Evolutionary conservation across 2,888 invertebrate genomes (phyloP).

Genomic region (Phrixothrix hirtus): DNA sequence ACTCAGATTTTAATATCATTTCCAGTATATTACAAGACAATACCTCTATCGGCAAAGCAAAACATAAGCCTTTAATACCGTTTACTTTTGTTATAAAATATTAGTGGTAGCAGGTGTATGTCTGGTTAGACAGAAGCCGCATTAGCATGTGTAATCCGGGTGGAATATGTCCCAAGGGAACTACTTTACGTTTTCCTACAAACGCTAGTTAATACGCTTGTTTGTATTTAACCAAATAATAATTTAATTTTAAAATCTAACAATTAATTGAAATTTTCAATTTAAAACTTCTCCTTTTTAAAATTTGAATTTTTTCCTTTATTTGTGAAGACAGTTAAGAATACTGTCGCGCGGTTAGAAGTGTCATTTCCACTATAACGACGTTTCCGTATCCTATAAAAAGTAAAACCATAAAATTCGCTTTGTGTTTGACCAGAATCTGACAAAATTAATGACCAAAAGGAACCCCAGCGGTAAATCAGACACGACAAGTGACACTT

Average conservation of each 20-base stretch:
- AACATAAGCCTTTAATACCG: slow-evolving; percentile 19
- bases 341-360: no score
- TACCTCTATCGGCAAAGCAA: slow-evolving; percentile 9
- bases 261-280: slow-evolving; percentile 3
- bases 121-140: slow-evolving; percentile 29
- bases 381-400: not conserved
- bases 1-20: no score
- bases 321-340: no score
- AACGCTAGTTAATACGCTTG: slow-evolving; percentile 9
- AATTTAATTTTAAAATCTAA: slow-evolving; percentile 9
- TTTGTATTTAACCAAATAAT: slow-evolving; percentile 7
- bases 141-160: slow-evolving; percentile 27
- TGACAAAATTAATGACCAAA: slow-evolving; percentile 23
- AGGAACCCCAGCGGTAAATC: slow-evolving; percentile 24
- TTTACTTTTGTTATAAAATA: slow-evolving; percentile 26
- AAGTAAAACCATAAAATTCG: not conserved
- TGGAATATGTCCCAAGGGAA: slow-evolving; percentile 26
- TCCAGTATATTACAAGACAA: slow-evolving; percentile 8
- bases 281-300: no score
- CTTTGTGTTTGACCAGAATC: slow-evolving; percentile 11
- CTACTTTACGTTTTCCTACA: slow-evolving; percentile 15
- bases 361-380: no score
- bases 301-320: no score
- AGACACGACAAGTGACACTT: slow-evolving; percentile 27
- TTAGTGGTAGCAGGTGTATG: slow-evolving; percentile 27